Evolutionary conservation across 2,888 invertebrate species (phyloP).

Genomic region (Nebria brevicollis): DNA sequence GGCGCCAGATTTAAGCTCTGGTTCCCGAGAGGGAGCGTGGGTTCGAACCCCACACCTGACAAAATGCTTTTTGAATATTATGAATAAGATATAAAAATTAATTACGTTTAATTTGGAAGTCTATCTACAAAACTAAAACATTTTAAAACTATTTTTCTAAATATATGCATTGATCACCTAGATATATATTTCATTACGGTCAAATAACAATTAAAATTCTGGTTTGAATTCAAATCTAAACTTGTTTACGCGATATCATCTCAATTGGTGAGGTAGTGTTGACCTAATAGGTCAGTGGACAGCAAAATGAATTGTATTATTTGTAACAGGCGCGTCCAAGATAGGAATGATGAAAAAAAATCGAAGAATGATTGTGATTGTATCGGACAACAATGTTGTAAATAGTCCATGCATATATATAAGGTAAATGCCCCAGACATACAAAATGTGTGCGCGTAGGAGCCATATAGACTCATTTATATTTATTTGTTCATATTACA

Average conservation of each 20-base stretch:
- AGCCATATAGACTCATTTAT: constrained; percentile 2
- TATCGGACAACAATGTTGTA: neutral
- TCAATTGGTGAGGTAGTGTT: too few relatives aligned
- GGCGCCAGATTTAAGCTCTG: constrained; percentile 77
- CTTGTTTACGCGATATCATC: too few relatives aligned
- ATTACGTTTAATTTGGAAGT: too few relatives aligned
- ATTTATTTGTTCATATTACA: constrained; percentile 27
- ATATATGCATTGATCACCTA: too few relatives aligned
- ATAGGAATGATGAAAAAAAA: neutral
- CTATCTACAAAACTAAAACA: too few relatives aligned
- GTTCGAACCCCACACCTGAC: constrained; percentile 77
- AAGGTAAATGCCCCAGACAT: constrained; percentile 40
- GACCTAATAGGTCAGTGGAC: neutral
- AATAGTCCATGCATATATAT: neutral
- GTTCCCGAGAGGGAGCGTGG: constrained; percentile 74
- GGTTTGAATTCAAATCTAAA: too few relatives aligned
- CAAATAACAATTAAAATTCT: too few relatives aligned
- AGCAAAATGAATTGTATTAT: neutral
- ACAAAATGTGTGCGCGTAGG: constrained; percentile 16
- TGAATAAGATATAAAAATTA: too few relatives aligned
- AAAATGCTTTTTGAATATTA: constrained; percentile 52
- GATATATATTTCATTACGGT: too few relatives aligned
- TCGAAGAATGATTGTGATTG: neutral
- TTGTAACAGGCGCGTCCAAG: neutral
- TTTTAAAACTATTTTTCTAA: too few relatives aligned